A percentile compares a stretch with the other conserved stretches of the same genome.
Conservation (phyloP, 1,140 invertebrate species). For the Drosophila guanche region DNA sequence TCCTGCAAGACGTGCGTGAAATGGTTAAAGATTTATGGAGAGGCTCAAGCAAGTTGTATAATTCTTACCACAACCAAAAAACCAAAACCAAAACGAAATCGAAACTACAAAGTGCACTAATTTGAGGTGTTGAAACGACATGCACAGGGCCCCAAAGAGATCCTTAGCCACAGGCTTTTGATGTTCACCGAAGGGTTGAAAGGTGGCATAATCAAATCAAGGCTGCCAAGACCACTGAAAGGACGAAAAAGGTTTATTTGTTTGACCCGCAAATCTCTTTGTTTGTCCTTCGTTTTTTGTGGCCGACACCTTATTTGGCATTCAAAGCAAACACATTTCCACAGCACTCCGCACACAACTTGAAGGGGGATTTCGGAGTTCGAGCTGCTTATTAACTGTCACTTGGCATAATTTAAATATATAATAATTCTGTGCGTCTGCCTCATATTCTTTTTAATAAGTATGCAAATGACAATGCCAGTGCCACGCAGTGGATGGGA, state of each 20-base stretch:
- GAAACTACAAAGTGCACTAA: constrained; percentile 79
- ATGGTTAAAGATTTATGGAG: constrained; percentile 49
- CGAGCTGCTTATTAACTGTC: constrained; percentile 59
- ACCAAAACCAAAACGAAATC: constrained; percentile 17
- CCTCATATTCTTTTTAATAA: constrained; percentile 72
- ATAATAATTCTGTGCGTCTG: constrained; percentile 62
- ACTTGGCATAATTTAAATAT: constrained; percentile 66
- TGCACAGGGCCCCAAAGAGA: neutral
- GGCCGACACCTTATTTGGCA: constrained; percentile 41
- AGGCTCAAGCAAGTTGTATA: constrained; percentile 47
- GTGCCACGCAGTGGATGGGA: constrained; percentile 3
- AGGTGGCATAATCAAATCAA: constrained; percentile 78
- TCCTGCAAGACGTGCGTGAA: constrained; percentile 57
- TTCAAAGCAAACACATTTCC: constrained; percentile 45
- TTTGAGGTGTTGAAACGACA: constrained; percentile 69
- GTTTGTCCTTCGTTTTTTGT: constrained; percentile 24
- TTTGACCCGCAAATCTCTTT: constrained; percentile 37
- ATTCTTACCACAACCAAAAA: constrained; percentile 19
- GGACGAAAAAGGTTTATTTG: constrained; percentile 26
- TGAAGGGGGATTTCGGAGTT: constrained; percentile 18
- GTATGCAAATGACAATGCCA: constrained; percentile 61
- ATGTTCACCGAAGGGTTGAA: constrained; percentile 71
- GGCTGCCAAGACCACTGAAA: constrained; percentile 3
- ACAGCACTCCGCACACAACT: neutral
- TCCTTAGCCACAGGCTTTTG: constrained; percentile 54